Conservation (phyloP, 2,888 invertebrate genomes). For the Sinodicranocentrus sp. region DNA sequence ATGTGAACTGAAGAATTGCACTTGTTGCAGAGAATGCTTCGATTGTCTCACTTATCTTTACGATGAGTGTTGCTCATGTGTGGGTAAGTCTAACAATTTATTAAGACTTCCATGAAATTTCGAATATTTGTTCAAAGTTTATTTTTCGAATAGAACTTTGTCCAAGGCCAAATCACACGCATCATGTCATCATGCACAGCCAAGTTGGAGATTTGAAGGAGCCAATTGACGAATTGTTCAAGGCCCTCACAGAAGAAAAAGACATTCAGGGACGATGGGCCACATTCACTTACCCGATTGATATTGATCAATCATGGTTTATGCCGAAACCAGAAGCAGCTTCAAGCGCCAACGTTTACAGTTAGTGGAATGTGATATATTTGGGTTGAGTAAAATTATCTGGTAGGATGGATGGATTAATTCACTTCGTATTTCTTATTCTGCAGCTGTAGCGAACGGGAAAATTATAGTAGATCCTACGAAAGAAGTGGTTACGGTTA, state of each 20-base stretch:
- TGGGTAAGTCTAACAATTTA: conserved; percentile 86
- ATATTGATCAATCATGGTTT: conserved; percentile 77
- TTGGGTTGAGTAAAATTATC: no score
- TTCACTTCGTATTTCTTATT: no score
- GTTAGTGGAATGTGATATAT: conserved; percentile 58
- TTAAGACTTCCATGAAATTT: not conserved
- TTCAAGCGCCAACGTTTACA: conserved; percentile 65
- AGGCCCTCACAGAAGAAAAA: conserved; percentile 88
- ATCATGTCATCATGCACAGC: conserved; percentile 87
- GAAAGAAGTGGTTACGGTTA: conserved; percentile 82
- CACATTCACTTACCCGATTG: conserved; percentile 85
- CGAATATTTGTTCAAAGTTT: conserved; percentile 70
- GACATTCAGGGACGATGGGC: conserved; percentile 90
- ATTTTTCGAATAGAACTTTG: conserved; percentile 95
- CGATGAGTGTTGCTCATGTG: conserved; percentile 97
- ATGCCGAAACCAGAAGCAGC: conserved; percentile 74
- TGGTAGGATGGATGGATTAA: no score
- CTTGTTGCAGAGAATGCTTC: conserved; percentile 96
- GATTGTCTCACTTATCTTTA: conserved; percentile 93
- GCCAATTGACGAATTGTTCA: conserved; percentile 90
- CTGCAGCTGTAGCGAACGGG: conserved; percentile 70
- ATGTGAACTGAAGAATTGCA: conserved; percentile 94
- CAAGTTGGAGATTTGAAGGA: conserved; percentile 91
- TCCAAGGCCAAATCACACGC: conserved; percentile 89
- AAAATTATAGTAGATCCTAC: conserved; percentile 77